Conservation (phyloP, 2,888 invertebrate genomes). For the Meteorus cinctellus region DNA sequence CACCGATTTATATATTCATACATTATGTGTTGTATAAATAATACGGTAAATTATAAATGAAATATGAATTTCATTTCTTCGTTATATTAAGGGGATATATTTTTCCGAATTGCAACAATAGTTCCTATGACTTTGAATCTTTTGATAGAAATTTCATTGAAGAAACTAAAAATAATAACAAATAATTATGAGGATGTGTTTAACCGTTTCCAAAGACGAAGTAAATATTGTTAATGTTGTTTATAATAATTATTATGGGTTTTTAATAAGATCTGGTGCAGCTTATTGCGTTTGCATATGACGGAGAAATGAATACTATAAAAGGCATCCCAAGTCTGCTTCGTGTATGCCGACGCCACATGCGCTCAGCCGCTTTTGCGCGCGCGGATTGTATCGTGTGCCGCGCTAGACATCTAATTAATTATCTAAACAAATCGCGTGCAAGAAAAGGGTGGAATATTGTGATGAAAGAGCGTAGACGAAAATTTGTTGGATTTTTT, state of each 20-base stretch:
- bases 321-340: slow-evolving; percentile 52
- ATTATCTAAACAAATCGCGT: slow-evolving; percentile 58
- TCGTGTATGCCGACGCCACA: slow-evolving; percentile 57
- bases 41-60: no score
- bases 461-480: slow-evolving; percentile 9
- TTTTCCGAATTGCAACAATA: no score
- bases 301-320: slow-evolving; percentile 16
- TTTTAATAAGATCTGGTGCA: background rate
- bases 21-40: background rate
- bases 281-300: background rate
- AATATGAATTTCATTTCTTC: no score
- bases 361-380: slow-evolving; percentile 49
- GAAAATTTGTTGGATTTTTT: background rate
- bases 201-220: no score
- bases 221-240: no score
- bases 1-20: slow-evolving; percentile 26
- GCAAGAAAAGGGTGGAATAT: slow-evolving; percentile 20
- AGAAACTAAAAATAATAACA: no score
- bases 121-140: no score
- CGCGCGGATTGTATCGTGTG: slow-evolving; percentile 41
- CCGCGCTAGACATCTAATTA: slow-evolving; percentile 55
- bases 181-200: no score
- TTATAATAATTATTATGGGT: background rate
- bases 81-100: no score
- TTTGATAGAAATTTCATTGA: no score